phyloP scores from a whole-genome alignment of 2,888 invertebrate genomes.

The Archaeoteleia sp. region DNA sequence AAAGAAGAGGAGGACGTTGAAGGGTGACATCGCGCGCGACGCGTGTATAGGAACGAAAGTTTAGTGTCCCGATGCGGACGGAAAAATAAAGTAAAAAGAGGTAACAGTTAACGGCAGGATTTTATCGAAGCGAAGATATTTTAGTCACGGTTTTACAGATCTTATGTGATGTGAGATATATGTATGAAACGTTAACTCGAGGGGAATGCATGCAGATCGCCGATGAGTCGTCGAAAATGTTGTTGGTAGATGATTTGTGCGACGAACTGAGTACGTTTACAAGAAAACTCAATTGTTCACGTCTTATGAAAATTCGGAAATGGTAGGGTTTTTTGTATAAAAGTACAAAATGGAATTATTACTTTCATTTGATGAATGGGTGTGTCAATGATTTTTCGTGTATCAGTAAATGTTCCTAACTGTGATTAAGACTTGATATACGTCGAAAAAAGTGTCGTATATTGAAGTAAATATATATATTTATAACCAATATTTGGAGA shows the following conservation, averaged over 20 bases:
- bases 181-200: conserved; percentile 62
- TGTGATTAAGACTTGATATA: background rate
- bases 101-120: conserved; percentile 62
- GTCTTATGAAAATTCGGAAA: background rate
- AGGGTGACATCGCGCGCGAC: conserved; percentile 11
- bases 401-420: background rate
- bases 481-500: too few relatives aligned
- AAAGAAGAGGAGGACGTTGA: conserved; percentile 1
- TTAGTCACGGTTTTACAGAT: conserved; percentile 71
- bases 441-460: background rate
- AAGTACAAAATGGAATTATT: background rate
- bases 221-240: conserved; percentile 22
- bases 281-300: conserved; percentile 20
- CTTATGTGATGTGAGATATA: conserved; percentile 69
- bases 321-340: background rate
- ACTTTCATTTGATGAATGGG: background rate
- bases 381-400: conserved; percentile 3
- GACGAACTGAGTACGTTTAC: conserved; percentile 70
- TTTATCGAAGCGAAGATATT: conserved; percentile 70
- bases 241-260: conserved; percentile 39
- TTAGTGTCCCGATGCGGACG: background rate
- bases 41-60: conserved; percentile 38
- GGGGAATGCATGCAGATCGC: conserved; percentile 48
- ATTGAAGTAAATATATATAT: too few relatives aligned
- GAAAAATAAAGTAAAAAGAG: conserved; percentile 6